Evolutionary conservation across 2,797 vertebrate species (phyloP).

Genomic region (Smutsia gigantea): DNA sequence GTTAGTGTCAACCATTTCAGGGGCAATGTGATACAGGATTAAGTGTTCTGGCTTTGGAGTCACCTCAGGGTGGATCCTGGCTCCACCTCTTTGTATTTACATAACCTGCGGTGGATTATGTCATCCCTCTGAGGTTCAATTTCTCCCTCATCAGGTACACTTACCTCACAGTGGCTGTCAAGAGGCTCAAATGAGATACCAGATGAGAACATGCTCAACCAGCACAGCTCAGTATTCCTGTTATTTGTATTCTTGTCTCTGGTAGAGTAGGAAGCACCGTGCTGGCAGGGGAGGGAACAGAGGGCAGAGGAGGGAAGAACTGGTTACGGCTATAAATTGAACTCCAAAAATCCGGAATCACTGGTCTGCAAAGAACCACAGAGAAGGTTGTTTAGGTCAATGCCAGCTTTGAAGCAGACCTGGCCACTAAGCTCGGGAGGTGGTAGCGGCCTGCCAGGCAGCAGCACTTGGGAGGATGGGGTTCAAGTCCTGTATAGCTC

Average conservation of each 20-base stretch:
- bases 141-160: neutral
- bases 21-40: neutral
- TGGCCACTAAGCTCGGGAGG: neutral
- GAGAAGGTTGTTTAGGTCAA: constrained; percentile 39
- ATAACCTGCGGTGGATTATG: neutral
- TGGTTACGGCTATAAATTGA: constrained; percentile 14
- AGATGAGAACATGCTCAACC: neutral
- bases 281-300: neutral
- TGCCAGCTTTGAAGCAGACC: neutral
- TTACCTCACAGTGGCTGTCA: neutral
- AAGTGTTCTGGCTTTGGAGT: neutral
- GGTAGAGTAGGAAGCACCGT: neutral
- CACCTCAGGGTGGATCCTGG: neutral
- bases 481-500: neutral
- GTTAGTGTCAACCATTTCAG: neutral
- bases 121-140: neutral
- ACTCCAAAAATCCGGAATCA: constrained; percentile 30
- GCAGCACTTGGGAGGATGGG: neutral
- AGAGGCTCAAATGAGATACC: neutral
- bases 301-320: neutral
- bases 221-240: neutral
- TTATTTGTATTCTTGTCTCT: neutral
- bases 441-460: neutral
- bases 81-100: neutral
- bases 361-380: neutral